A percentile compares a stretch with the other conserved stretches of the same genome.
Conservation (phyloP, 2,797 vertebrate species). For the Pygocentrus nattereri region DNA sequence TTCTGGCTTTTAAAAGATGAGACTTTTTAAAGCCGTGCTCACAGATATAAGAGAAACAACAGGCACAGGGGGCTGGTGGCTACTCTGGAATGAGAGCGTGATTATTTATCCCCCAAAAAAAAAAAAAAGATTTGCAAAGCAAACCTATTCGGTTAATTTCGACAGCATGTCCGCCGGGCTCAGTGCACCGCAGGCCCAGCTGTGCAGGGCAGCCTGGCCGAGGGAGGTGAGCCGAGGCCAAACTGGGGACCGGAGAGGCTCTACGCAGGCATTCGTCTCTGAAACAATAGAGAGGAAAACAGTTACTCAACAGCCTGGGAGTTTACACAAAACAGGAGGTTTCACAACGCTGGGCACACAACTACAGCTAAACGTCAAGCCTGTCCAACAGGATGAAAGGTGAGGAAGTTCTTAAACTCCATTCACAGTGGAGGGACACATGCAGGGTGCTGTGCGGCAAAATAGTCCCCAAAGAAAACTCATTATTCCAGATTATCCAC, state of each 20-base stretch:
- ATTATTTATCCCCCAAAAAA: neutral
- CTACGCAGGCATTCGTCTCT: neutral
- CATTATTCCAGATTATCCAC: too few species aligned
- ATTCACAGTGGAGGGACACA: too few species aligned
- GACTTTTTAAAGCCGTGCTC: neutral
- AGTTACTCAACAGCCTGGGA: neutral
- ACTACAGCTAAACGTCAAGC: neutral
- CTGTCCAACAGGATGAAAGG: neutral
- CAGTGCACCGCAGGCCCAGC: neutral
- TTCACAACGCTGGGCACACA: neutral
- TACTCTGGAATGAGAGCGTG: neutral
- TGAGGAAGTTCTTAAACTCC: neutral
- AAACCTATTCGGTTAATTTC: neutral
- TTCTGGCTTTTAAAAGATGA: neutral
- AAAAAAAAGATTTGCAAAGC: neutral
- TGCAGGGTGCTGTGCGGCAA: too few species aligned
- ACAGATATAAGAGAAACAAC: neutral
- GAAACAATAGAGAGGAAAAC: slow-evolving; percentile 1
- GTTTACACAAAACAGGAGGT: neutral
- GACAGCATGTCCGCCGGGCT: neutral
- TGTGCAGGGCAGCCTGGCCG: neutral
- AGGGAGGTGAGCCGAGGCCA: neutral
- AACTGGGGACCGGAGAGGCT: neutral
- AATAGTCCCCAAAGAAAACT: too few species aligned
- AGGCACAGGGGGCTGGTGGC: too few species aligned